Evolutionary conservation across 2,797 vertebrate species (phyloP).

Genomic region (Enteromius unitaeniatus): DNA sequence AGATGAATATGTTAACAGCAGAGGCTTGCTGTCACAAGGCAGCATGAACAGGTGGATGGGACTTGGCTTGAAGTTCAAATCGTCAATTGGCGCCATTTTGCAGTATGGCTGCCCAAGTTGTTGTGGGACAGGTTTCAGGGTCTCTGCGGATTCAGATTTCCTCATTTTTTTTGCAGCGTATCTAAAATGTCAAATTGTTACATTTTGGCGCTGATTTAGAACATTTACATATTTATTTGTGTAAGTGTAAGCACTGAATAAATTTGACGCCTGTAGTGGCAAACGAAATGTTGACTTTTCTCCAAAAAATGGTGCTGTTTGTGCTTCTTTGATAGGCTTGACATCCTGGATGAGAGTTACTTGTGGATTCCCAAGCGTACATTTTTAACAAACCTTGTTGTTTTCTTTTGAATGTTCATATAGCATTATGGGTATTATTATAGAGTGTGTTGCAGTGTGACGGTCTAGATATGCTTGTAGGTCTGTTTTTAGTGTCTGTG

Average conservation of each 20-base stretch:
- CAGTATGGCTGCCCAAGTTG: slow-evolving; percentile 25
- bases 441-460: not conserved
- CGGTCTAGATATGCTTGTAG: not conserved
- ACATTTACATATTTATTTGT: slow-evolving; percentile 8
- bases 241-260: not conserved
- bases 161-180: not conserved
- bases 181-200: not conserved
- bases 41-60: slow-evolving; percentile 30
- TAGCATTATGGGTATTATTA: not conserved
- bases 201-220: not conserved
- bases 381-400: not conserved
- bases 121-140: not conserved
- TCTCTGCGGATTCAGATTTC: not conserved
- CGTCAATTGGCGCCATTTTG: slow-evolving; percentile 23
- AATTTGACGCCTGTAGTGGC: not conserved
- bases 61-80: slow-evolving; percentile 38
- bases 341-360: not conserved
- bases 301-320: not conserved
- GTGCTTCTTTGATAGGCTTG: not conserved
- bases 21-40: slow-evolving; percentile 7
- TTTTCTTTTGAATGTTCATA: slow-evolving; percentile 5
- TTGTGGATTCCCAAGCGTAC: not conserved
- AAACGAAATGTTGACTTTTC: not conserved
- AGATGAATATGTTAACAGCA: not conserved
- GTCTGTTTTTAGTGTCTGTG: not conserved